Evolutionary conservation across 2,113 vertebrate species (phyloP), one percentile per base, ranked within the genome.

Genomic region (Oryzias javanicus): DNA sequence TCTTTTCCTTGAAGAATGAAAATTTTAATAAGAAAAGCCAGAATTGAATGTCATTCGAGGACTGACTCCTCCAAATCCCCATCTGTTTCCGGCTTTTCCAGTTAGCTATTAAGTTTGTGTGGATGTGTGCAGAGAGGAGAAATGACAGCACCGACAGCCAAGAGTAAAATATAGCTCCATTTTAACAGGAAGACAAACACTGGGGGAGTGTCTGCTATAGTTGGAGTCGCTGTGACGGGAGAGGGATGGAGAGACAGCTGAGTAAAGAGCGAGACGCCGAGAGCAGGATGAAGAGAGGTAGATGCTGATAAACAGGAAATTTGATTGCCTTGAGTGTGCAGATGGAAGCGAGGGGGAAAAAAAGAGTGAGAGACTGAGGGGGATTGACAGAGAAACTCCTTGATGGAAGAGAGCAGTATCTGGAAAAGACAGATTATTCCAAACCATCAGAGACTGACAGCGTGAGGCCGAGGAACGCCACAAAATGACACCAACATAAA

Each of bases 241-340:
- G 49, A 56, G 42, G 63, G 50, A 68, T 6, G 4, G 58, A 52
- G 53, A 55, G 60, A 59, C 6, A 5, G 49, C n/a, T 4, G 22
- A 18, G 42, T 14, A 29, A 61, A 61, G 55, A 65, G 22, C 52
- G 54, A 73, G 55, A 72, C 52, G 52, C 1, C 0, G 42, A 64
- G 64, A 61, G 27, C 4, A 52, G 42, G 65, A 54, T 50, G 64
- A 44, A 74, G 69, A 65, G 60, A 27, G 56, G 48, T 56, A 57
- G 72, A 79, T 71, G 72, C 62, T 60, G 77, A 80, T 79, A 69
- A 81, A 82, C 60, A 74, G 79, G 81, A 78, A 76, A 78, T 74
- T 56, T 72, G 58, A 78, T 74, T 80, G 72, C 58, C 72, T 67
- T 74, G 64, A 74, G 72, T 60, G 66, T 70, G 57, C 55, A 61